Base-by-base conservation (phyloP, 2,113 vertebrate species). In the Osmerus mordax region DNA sequence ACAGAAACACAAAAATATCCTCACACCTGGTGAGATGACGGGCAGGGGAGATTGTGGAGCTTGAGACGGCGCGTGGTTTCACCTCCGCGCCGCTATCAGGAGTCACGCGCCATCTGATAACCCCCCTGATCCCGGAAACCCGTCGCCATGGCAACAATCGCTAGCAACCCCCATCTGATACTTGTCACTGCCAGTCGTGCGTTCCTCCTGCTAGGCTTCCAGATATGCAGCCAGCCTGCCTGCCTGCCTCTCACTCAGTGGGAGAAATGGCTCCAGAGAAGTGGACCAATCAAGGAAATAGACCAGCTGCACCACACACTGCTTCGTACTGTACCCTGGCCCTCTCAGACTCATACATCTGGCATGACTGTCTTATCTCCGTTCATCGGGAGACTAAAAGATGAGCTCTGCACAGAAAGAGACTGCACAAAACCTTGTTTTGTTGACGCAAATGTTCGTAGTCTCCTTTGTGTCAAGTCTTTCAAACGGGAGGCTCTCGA, bases 111-210 rank as follows among this genome's bases (percentile, higher is more conserved):
- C 55, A 67, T 59, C 82, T 54, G 41, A 82, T 86, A 83, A 80
- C 79, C 76, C 71, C 47, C 83, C 76, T 5, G 36, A 41, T 41
- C 36, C 36, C 36, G 7, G 36, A 3, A 41, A 41, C 78, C 75
- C 47, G 74, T 91, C 60, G 70, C 84, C 77, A 88, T 89, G 86
- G 88, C 75, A 81, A 86, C 85, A 81, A 87, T 86, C 83, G 78
- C 80, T 53, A 53, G 67, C 65, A 74, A 65, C 67, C 52, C 55
- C 29, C 77, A 78, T 65, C 80, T 76, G 71, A 67, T 72, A 76
- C 79, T 80, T 87, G 78, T 85, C 83, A 25, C 15, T 32, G 52
- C 54, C 55, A 72, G 81, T 70, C 28, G 71, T 63, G 71, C 70
- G 70, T 83, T 83, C 71, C 16, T 75, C 75, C 80, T 87, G 76